These are phyloP conservation scores for Solea senegalensis DNA, from an alignment of 2,113 vertebrate species.

Conservation along the genomic window DNA sequence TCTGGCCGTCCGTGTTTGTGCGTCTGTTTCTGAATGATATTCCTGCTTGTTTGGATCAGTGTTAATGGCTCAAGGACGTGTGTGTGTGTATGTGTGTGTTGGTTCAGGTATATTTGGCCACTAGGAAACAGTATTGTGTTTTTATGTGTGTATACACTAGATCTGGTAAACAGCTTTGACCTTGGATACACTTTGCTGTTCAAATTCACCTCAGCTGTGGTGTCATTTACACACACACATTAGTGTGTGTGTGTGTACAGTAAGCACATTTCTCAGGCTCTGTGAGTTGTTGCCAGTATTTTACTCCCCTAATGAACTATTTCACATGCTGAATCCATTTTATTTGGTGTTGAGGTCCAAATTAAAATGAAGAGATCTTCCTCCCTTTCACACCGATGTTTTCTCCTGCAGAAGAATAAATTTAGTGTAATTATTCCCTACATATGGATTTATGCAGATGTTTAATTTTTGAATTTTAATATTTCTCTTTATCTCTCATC, in stretches of 20 bases:
- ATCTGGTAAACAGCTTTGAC: constrained; percentile 70
- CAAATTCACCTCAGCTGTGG: constrained; percentile 56
- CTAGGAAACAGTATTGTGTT: constrained; percentile 38
- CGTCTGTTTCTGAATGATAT: constrained; percentile 26
- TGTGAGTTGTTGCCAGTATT: constrained; percentile 36
- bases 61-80: constrained; percentile 14
- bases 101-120: constrained; percentile 46
- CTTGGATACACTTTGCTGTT: constrained; percentile 74
- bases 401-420: constrained; percentile 44
- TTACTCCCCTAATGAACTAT: constrained; percentile 51
- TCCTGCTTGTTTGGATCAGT: constrained; percentile 15
- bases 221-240: constrained; percentile 42
- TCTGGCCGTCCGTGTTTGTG: constrained; percentile 1
- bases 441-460: constrained; percentile 63
- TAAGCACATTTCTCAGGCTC: constrained; percentile 27
- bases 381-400: constrained; percentile 15
- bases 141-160: constrained; percentile 30
- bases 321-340: constrained; percentile 55
- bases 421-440: constrained; percentile 49
- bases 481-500: constrained; percentile 42
- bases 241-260: constrained; percentile 32
- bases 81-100: constrained; percentile 7
- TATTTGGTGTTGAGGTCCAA: constrained; percentile 42
- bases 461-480: constrained; percentile 48
- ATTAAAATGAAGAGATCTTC: constrained; percentile 43